phyloP scores from a whole-genome alignment of 2,888 invertebrate species.

The Litoditis marina region DNA sequence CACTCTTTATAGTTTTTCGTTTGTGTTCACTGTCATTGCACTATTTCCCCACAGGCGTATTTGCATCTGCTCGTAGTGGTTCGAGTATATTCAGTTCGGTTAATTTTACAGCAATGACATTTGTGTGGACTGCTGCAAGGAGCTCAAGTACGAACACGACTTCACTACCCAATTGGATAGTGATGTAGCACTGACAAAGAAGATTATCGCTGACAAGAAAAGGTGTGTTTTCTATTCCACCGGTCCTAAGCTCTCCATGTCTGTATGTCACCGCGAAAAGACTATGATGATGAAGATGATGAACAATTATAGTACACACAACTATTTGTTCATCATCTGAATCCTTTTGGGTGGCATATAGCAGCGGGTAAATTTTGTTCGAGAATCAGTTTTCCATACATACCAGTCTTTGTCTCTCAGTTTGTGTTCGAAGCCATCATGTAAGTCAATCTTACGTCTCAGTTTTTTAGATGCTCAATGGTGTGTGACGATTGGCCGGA shows the following conservation, averaged over 20 bases:
- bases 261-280: not conserved
- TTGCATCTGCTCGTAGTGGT: too few relatives aligned
- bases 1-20: not conserved
- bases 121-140: conserved; percentile 45
- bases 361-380: too few relatives aligned
- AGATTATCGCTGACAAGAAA: conserved; percentile 34
- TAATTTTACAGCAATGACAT: conserved; percentile 44
- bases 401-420: too few relatives aligned
- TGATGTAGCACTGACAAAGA: conserved; percentile 22
- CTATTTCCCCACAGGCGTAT: not conserved
- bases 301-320: not conserved
- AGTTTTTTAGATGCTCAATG: conserved; percentile 24
- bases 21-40: not conserved
- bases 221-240: conserved; percentile 15
- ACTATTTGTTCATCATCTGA: too few relatives aligned
- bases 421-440: not conserved
- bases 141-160: conserved; percentile 38
- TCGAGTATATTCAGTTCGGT: not conserved
- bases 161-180: conserved; percentile 37
- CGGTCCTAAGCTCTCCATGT: too few relatives aligned
- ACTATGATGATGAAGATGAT: not conserved
- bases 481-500: conserved; percentile 1
- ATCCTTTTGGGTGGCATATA: too few relatives aligned
- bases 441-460: not conserved
- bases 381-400: too few relatives aligned